Base-by-base conservation (phyloP, 2,113 vertebrate species). In the Cairina moschata region DNA sequence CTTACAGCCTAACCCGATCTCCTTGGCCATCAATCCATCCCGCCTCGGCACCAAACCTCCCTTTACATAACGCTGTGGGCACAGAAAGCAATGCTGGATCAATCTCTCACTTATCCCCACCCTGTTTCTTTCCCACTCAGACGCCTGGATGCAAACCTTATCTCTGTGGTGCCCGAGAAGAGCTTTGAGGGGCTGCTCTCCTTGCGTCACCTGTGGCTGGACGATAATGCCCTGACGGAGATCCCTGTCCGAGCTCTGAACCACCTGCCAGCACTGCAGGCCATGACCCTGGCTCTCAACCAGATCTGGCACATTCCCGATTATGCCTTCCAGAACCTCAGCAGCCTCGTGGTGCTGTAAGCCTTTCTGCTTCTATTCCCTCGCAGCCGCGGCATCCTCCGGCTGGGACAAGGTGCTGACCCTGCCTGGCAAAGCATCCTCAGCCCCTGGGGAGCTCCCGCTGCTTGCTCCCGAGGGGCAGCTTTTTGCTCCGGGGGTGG, bases 201-300 rank as follows among this genome's bases (percentile, higher is more conserved):
- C 85, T 90, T 99, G 18, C 98, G 99, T 74, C 99, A 99, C 97
- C 98, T 99, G 92, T 99, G 99, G 99, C 91, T 99, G 96, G 99
- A 99, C 2, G 99, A 99, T 95, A 99, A 99, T 46, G 98, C 97
- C 23, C 98, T 99, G 84, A 98, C 97, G 2, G 98, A 99, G 97
- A 99, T 99, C 97, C 99, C 99, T 0, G 97, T 99, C 91, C 97
- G 88, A 56, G 99, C 99, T 10, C 98, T 99, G 88, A 97, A 97
- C 87, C 97, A 96, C 31, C 98, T 99, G 76, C 98, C 98, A 1
- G 98, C 99, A 12, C 98, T 99, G 42, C 99, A 99, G 92, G 99
- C 99, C 97, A 99, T 99, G 99, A 99, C 99, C 26, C 95, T 99
- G 97, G 99, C 99, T 20, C 99, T 99, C 96, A 99, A 99, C 98